Percentiles rank a stretch among this genome's conserved stretches.
phyloP scores from a whole-genome alignment of 64 coral and sea anemone species.

The Hydrozoanthus tunicans region DNA sequence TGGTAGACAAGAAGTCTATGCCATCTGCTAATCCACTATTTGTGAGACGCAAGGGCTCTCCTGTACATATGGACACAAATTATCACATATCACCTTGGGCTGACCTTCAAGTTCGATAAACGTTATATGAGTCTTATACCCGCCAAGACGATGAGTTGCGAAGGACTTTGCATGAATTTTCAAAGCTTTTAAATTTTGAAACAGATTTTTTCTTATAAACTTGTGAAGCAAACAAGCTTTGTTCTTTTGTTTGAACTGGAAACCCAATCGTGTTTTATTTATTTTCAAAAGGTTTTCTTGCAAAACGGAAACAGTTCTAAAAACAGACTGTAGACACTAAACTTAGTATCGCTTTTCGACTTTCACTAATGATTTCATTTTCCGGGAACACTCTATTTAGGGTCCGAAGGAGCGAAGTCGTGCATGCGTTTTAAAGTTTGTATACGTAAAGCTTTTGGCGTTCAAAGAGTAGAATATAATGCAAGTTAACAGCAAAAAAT shows the following conservation, averaged over 20 bases:
- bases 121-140: too few species aligned
- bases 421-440: too few species aligned
- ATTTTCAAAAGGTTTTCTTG: neutral
- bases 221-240: neutral
- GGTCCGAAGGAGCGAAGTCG: neutral
- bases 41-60: constrained; percentile 11
- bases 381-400: neutral
- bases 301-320: constrained; percentile 3
- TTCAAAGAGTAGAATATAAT: too few species aligned
- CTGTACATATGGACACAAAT: neutral
- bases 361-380: neutral
- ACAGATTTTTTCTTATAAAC: too few species aligned
- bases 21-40: neutral
- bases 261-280: neutral
- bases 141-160: too few species aligned
- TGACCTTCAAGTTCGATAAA: too few species aligned
- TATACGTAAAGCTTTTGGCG: too few species aligned
- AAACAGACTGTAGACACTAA: neutral
- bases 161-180: too few species aligned
- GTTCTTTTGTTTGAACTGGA: neutral
- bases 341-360: neutral
- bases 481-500: too few species aligned
- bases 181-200: too few species aligned
- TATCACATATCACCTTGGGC: too few species aligned
- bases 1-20: constrained; percentile 31